Evolutionary conservation across 1,140 invertebrate genomes (phyloP).

Genomic region (Drosophila kepulauana): DNA sequence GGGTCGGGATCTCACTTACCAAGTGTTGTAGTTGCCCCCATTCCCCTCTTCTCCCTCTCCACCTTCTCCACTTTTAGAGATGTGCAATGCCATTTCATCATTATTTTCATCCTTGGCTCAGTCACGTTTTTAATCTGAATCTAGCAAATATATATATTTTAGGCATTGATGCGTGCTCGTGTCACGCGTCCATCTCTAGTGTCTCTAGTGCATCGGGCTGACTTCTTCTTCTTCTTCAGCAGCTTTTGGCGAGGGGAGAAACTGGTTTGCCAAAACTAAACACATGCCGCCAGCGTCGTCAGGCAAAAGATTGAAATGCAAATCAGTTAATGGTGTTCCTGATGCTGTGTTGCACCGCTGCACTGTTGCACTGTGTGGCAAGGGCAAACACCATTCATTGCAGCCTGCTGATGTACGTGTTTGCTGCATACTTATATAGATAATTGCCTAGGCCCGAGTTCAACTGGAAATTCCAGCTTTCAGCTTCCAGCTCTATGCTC

Average conservation of each 20-base stretch:
- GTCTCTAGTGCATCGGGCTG: constrained; percentile 14
- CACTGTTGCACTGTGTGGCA: constrained; percentile 28
- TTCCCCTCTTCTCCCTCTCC: background rate
- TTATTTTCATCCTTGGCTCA: background rate
- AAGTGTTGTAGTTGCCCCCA: constrained; percentile 59
- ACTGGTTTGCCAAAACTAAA: constrained; percentile 77
- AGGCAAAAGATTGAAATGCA: constrained; percentile 79
- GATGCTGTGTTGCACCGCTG: constrained; percentile 40
- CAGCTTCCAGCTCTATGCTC: too few relatives aligned
- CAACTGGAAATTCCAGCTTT: constrained; percentile 9
- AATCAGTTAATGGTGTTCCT: constrained; percentile 75
- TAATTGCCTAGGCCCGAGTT: constrained; percentile 59
- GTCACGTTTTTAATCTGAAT: constrained; percentile 1
- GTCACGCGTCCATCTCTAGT: constrained; percentile 41
- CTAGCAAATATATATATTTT: background rate
- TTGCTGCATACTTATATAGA: constrained; percentile 33
- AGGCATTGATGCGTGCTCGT: constrained; percentile 11
- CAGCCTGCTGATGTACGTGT: constrained; percentile 15
- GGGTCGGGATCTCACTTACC: constrained; percentile 71
- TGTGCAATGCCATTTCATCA: background rate
- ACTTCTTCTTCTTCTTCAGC: constrained; percentile 5
- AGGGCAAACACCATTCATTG: constrained; percentile 48
- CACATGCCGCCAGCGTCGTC: constrained; percentile 65
- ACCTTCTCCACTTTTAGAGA: constrained; percentile 4
- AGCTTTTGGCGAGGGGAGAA: constrained; percentile 17